A percentile compares a stretch with the other conserved stretches of the same genome.
Conservation (phyloP, 2,888 invertebrate species). For the Lissocephala sabroskyi region DNA sequence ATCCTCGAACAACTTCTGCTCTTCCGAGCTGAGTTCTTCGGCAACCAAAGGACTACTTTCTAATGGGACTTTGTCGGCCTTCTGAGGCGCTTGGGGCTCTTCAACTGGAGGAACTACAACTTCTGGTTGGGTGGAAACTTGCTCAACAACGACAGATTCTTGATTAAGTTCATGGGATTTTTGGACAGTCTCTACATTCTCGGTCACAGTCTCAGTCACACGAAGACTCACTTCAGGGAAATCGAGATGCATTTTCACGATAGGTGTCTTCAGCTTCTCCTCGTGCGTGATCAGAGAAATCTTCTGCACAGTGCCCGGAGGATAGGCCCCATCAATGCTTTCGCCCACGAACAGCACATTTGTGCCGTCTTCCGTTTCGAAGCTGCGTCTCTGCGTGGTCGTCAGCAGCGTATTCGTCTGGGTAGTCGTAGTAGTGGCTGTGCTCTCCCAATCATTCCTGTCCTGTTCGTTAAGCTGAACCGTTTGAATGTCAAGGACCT, state of each 20-base stretch:
- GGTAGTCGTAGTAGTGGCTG: conserved; percentile 51
- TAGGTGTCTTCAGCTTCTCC: conserved; percentile 79
- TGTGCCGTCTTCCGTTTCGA: conserved; percentile 63
- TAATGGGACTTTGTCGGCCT: not conserved
- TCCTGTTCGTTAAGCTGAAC: conserved; percentile 23
- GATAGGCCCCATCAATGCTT: conserved; percentile 57
- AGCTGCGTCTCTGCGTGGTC: conserved; percentile 60
- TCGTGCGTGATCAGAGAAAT: conserved; percentile 82
- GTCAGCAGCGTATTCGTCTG: conserved; percentile 58
- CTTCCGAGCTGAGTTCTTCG: conserved; percentile 66
- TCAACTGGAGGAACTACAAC: conserved; percentile 3
- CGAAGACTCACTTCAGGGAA: conserved; percentile 70
- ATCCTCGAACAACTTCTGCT: conserved; percentile 65
- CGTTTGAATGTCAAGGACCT: conserved; percentile 59
- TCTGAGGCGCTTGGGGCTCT: not conserved
- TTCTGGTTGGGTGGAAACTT: not conserved
- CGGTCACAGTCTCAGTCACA: conserved; percentile 67
- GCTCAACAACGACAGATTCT: conserved; percentile 7
- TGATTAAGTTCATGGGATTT: conserved; percentile 27
- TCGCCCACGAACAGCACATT: conserved; percentile 67
- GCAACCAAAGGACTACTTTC: conserved; percentile 19
- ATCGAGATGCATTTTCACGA: conserved; percentile 79
- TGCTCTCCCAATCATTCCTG: conserved; percentile 19
- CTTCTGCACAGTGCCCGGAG: conserved; percentile 69
- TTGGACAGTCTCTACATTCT: conserved; percentile 51